phyloP scores from a whole-genome alignment of 2,888 invertebrate genomes.

The Agrilus mali region DNA sequence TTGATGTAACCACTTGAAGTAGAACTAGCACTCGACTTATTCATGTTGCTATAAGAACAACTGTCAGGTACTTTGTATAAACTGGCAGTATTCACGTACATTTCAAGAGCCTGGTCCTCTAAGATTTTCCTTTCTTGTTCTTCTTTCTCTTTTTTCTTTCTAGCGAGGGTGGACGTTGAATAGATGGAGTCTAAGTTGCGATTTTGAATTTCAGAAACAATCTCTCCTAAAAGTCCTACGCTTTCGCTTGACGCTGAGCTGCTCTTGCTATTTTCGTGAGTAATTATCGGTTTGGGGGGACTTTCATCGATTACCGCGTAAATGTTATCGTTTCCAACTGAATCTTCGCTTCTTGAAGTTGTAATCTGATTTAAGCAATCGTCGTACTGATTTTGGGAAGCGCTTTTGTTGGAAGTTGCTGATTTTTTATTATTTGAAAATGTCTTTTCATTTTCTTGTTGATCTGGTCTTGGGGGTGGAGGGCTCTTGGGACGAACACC shows the following conservation, averaged over 20 bases:
- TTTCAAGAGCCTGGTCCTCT: constrained; percentile 32
- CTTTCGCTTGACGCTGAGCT: constrained; percentile 50
- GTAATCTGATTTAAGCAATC: constrained; percentile 61
- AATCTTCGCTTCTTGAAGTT: constrained; percentile 48
- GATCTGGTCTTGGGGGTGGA: constrained; percentile 57
- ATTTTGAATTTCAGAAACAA: constrained; percentile 77
- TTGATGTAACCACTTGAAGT: constrained; percentile 64
- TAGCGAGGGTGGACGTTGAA: constrained; percentile 58
- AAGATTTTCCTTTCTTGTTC: constrained; percentile 28
- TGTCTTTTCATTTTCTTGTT: constrained; percentile 8
- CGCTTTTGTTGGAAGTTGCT: constrained; percentile 18
- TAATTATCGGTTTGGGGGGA: constrained; percentile 34
- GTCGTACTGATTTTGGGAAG: constrained; percentile 50
- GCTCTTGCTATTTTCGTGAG: constrained; percentile 31
- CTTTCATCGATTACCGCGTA: constrained; percentile 80
- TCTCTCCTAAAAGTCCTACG: constrained; percentile 72
- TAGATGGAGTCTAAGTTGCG: constrained; percentile 80
- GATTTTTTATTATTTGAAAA: not conserved
- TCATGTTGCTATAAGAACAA: constrained; percentile 51
- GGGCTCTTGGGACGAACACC: constrained; percentile 60
- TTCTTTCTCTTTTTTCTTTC: constrained; percentile 44
- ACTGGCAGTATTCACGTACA: constrained; percentile 48
- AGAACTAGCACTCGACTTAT: constrained; percentile 42
- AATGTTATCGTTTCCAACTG: constrained; percentile 57
- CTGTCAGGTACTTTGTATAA: constrained; percentile 45